Base-by-base conservation (phyloP, 2,797 vertebrate species). In the Scolopax rusticola region DNA sequence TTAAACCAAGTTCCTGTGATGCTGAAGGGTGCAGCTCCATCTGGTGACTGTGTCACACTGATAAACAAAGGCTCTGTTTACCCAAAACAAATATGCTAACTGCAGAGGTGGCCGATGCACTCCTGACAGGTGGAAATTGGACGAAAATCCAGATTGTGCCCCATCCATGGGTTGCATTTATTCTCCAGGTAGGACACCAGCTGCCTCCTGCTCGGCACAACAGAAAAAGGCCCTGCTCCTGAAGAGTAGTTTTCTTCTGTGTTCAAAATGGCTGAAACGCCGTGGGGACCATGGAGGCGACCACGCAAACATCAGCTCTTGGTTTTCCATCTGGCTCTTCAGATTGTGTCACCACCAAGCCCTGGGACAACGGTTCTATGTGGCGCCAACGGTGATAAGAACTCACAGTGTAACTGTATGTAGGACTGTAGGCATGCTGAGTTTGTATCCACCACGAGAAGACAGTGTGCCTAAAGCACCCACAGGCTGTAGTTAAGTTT, bases 81-180 rank as follows among this genome's bases (percentile, higher is more conserved):
- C 71, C 50, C 84, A 41, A 24, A 87, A 76, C 86, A 87, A 81
- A 80, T 54, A 38, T 4, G 13, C 53, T 64, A 65, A 67, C 38
- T 57, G 57, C 64, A 94, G 90, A 89, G 64, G 92, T 80, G 75
- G 60, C 84, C 75, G 84, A 80, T 92, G 75, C 61, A 53, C 78
- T 93, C 0, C 0, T 61, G 82, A 82, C 20, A 68, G 64, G 30
- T 83, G 50, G 41, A 78, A 95, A 77, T 57, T n/a, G 40, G 79
- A 57, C 33, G 77, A 92, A 85, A 85, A 89, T 53, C 54, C 83
- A 75, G 73, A 76, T 32, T 48, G 80, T 78, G 69, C 40, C 38
- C 56, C 32, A 89, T 78, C 80, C 59, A 10, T 6, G 32, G 28
- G 23, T 32, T 54, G 33, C 16, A 27, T 80, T 91, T 85, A 32